Evolutionary conservation across 2,888 invertebrate species (phyloP).

Genomic region (Leptogaster cylindrica): DNA sequence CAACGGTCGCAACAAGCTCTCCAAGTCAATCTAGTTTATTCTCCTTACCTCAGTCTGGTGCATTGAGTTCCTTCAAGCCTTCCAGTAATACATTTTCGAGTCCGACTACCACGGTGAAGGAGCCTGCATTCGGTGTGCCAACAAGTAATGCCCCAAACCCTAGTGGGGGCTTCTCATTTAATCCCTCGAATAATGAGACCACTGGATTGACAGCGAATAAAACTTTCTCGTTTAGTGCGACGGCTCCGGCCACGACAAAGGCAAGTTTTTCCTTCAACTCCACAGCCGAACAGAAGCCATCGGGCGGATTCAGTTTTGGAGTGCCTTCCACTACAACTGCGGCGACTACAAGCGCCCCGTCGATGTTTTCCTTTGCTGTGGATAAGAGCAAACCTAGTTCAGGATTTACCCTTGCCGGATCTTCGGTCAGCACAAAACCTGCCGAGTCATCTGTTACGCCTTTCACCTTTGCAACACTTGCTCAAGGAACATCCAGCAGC

Average conservation of each 20-base stretch:
- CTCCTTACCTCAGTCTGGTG: no score
- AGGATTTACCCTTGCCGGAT: constrained; percentile 8
- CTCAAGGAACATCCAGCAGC: not conserved
- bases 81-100: not conserved
- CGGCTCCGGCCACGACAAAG: no score
- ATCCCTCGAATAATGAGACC: not conserved
- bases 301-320: not conserved
- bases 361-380: not conserved
- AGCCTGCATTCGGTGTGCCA: not conserved
- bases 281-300: not conserved
- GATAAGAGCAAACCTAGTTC: not conserved
- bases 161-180: constrained; percentile 33
- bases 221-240: no score
- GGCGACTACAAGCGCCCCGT: not conserved
- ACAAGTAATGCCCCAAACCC: not conserved
- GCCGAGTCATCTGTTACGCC: not conserved
- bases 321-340: not conserved
- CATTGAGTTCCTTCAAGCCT: not conserved
- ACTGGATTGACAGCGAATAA: not conserved
- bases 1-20: not conserved
- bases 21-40: not conserved
- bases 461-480: not conserved
- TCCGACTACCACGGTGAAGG: not conserved
- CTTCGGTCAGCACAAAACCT: not conserved
- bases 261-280: not conserved